Evolutionary conservation across 2,797 vertebrate species (phyloP), one percentile per base, ranked within the genome.

Genomic region (Lepus townsendii): DNA sequence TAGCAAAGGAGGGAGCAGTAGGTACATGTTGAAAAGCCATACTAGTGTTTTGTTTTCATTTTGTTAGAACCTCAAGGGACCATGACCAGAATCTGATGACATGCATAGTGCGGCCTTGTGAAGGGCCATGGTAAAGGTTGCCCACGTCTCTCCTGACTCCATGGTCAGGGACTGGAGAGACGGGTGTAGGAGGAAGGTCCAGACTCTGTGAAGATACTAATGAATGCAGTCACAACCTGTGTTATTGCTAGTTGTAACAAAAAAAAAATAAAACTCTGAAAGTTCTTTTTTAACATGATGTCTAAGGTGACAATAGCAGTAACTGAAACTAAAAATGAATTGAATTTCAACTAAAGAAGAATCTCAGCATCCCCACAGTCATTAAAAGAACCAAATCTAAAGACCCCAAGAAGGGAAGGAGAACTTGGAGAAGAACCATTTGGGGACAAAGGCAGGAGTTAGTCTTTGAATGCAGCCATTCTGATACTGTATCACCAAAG

Each of bases 331-430:
- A 69, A 87, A 94, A 93, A 65, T 57, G 19, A 87, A 84, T 16
- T 88, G 27, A 38, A 24, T 85, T 93, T 75, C 85, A 88, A 69
- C 88, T 84, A 93, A 84, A 95, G 9, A 4, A 90, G 19, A 96
- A 93, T 42, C 14, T 90, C 32, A 83, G 35, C 47, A 47, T 66
- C 69, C 79, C 38, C 73, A 75, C 6, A 69, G n/a, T 9, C n/a
- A 78, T 80, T 69, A 32, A 77, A 88, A 82, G 42, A 73, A 88
- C 17, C 14, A 54, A 71, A 83, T 30, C 22, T 62, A 38, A 90
- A 22, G 60, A 54, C 32, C 1, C 50, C 13, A 54, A 38, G 66
- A 12, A 71, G 19, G 60, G 8, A 78, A 71, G 30, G 17, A 66
- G 82, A 16, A 16, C 11, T 50, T 3, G 13, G 47, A 77, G 57